These are phyloP conservation scores for Andrena hattorfiana DNA, from an alignment of 2,888 invertebrate species.

Conservation along the genomic window DNA sequence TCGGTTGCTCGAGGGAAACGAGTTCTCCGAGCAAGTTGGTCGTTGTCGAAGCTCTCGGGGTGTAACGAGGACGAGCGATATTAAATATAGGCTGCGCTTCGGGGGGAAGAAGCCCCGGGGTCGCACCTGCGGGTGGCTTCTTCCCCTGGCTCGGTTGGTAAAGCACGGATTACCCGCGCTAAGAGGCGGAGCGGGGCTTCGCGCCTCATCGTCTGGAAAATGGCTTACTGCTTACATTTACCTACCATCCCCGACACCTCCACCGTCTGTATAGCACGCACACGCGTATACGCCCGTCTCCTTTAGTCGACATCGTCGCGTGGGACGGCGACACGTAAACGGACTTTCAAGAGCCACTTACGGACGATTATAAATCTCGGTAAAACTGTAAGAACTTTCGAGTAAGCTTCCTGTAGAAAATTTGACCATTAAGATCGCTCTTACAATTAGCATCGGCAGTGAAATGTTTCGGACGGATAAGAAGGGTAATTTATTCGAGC, in stretches of 20 bases:
- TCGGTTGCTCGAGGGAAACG: conserved; percentile 29
- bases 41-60: conserved; percentile 51
- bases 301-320: conserved; percentile 11
- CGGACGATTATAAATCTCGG: no score
- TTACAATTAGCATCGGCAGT: not conserved
- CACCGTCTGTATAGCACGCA: conserved; percentile 7
- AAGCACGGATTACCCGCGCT: conserved; percentile 83
- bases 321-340: conserved; percentile 12
- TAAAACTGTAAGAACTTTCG: not conserved
- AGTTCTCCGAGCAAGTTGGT: conserved; percentile 52
- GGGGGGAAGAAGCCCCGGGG: conserved; percentile 78
- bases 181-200: conserved; percentile 83
- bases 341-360: conserved; percentile 5
- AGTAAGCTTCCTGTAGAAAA: not conserved
- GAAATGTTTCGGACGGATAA: not conserved
- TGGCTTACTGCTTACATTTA: conserved; percentile 85
- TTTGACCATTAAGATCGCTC: not conserved
- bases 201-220: conserved; percentile 85
- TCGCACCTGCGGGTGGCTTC: conserved; percentile 84
- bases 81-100: conserved; percentile 73
- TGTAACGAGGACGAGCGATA: conserved; percentile 72
- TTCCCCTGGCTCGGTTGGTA: conserved; percentile 76
- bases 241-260: conserved; percentile 71
- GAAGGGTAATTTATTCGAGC: not conserved
- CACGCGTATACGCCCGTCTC: conserved; percentile 9